Percentiles rank a stretch among this genome's conserved stretches.
Evolutionary conservation across 1,140 invertebrate genomes (phyloP).

Genomic region (Araneus ventricosus): DNA sequence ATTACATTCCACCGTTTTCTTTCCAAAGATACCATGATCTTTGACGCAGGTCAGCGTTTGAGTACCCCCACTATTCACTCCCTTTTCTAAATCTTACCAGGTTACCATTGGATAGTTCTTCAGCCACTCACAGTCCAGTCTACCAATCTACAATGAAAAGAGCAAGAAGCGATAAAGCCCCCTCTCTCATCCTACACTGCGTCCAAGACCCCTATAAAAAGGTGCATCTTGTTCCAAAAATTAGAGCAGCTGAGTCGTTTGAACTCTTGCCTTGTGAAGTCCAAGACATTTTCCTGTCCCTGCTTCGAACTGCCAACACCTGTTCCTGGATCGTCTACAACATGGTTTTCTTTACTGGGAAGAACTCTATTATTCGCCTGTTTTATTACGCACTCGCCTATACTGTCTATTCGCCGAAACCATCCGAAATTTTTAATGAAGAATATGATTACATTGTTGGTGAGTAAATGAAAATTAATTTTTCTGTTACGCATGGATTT

Average conservation of each 20-base stretch:
- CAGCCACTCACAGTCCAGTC: not conserved
- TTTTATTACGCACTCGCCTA: not conserved
- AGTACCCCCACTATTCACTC: not conserved
- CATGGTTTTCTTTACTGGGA: not conserved
- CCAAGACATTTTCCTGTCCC: not conserved
- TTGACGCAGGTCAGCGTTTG: no score
- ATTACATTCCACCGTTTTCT: no score
- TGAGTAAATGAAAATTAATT: slow-evolving; percentile 68
- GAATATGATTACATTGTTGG: slow-evolving; percentile 78
- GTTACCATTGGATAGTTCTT: not conserved
- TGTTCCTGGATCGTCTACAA: not conserved
- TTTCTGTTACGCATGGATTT: no score
- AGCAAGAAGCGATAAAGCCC: not conserved
- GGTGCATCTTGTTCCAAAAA: not conserved
- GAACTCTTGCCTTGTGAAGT: not conserved
- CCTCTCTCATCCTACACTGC: not conserved
- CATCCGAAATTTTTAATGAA: slow-evolving; percentile 63
- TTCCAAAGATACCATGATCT: no score
- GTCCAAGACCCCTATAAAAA: not conserved
- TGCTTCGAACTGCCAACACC: not conserved
- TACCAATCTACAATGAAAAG: not conserved
- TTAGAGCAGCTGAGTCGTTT: not conserved
- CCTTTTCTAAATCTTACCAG: not conserved
- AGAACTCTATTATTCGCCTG: not conserved
- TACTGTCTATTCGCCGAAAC: not conserved